Conservation (phyloP, 2,888 invertebrate species). For the Lycophotia porphyrea region DNA sequence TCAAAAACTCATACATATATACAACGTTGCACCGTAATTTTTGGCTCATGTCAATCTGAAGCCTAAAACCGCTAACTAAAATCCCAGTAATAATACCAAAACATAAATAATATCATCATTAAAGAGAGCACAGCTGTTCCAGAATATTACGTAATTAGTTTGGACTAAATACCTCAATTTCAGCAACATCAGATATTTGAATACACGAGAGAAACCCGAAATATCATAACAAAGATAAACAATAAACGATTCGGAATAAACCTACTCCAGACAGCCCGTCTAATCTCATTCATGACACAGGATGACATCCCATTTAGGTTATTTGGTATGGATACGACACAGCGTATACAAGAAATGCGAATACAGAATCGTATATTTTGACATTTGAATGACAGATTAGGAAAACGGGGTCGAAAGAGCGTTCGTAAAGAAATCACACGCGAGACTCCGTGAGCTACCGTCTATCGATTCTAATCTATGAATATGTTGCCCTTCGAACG, state of each 20-base stretch:
- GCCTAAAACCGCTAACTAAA: not conserved
- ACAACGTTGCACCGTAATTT: not conserved
- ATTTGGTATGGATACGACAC: slow-evolving; percentile 33
- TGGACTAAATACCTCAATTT: slow-evolving; percentile 1
- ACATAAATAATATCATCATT: slow-evolving; percentile 28
- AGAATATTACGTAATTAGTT: slow-evolving; percentile 30
- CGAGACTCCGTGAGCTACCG: not conserved
- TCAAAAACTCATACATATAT: not conserved
- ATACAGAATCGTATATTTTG: slow-evolving; percentile 32
- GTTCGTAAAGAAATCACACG: slow-evolving; percentile 36
- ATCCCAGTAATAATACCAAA: slow-evolving; percentile 6
- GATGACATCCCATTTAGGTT: slow-evolving; percentile 47
- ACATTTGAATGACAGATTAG: slow-evolving; percentile 48
- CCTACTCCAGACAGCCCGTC: slow-evolving; percentile 1
- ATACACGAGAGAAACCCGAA: slow-evolving; percentile 5
- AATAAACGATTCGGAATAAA: slow-evolving; percentile 25
- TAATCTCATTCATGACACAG: slow-evolving; percentile 37
- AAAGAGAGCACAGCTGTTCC: slow-evolving; percentile 23
- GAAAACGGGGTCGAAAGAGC: slow-evolving; percentile 11
- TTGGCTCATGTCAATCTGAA: slow-evolving; percentile 10
- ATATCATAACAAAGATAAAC: slow-evolving; percentile 11
- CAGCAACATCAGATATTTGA: not conserved
- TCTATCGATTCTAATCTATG: slow-evolving; percentile 33
- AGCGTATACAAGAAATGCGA: slow-evolving; percentile 10
- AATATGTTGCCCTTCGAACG: slow-evolving; percentile 22